Base-by-base conservation (phyloP, 2,888 invertebrate species). In the Dendrolimus houi region DNA sequence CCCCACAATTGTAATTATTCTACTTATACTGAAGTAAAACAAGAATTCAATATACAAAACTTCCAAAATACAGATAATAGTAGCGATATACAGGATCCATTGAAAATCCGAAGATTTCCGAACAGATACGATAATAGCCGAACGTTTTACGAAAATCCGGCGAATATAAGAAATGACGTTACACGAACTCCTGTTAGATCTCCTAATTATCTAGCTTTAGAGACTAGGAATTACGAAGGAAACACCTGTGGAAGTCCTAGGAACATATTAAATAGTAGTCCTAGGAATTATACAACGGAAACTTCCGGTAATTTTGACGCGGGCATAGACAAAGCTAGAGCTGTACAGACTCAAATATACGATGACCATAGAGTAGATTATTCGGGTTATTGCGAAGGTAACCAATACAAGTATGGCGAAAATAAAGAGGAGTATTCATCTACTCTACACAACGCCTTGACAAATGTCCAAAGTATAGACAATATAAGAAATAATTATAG, bases 1-100 rank as follows among this genome's bases (percentile, higher is more conserved):
- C 81, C 83, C 9, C 85, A 85, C 69, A 77, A 77, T 0, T 87
- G 87, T 68, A 84, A 79, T 0, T 87, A 88, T 72, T 83, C 88
- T 0, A 85, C 88, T 0, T 88, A 88, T 69, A 85, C 87, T 1
- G 89, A 88, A 70, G 83, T 87, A 9, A 89, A 88, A 63, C 80
- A 79, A 7, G 85, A 84, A 56, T 86, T 85, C 69, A 69, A 64
- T n/a, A 71, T 73, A 0, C 68, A 70, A 8, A 77, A 72, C 54
- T 81, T 83, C 53, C 79, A 75, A 55, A 72, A 64, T 52, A 71
- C 69, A 55, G 81, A 79, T 41, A 66, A 70, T 2, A 68, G 64
- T 6, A 55, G 68, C 13, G 41, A 68, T 3, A 72, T 74, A 17
- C 57, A 72, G 3, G 75, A 65, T 57, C 77, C 83, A 9, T 60